Evolutionary conservation across 2,888 invertebrate genomes (phyloP), one percentile per base, ranked within the genome.

Genomic region (Microplitis manilae): DNA sequence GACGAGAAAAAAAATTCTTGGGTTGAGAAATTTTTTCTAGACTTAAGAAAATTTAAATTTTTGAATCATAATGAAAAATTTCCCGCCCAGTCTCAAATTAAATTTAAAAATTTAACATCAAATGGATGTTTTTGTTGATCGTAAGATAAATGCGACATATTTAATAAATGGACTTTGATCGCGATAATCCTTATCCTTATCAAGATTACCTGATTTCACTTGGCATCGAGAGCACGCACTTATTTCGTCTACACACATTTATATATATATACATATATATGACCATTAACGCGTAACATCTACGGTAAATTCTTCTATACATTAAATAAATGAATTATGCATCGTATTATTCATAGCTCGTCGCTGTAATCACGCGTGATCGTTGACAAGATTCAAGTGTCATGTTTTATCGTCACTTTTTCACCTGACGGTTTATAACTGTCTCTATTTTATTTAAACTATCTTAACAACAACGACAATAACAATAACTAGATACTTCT

Each of bases 341-440:
- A 86, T 86, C 84, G 83, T 85, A 86, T 88, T 87, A 88, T 87
- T 86, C 86, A 87, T 85, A 85, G 85, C 81, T 84, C 81, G 79
- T 81, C 84, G 85, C 83, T 84, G 84, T 86, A 87, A 87, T 87
- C 86, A 83, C 83, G 86, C 81, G 82, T 83, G 84, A 80, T 83
- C 84, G 85, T 86, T 87, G 87, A 87, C 86, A 87, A 86, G 86
- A 86, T 86, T 84, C 86, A 50, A 13, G 50, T 50, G 50, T 50
- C 50, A 50, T 50, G 50, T 50, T 50, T 50, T 30, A 30, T 30
- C 30, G 5, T 50, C 50, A 13, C 9, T 50, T 13, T 8, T 13
- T 50, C 50, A 50, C 50, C 8, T 13, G 9, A 50, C 13, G 50
- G 13, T 5, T 13, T 50, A 8, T 50, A 50, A 50, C 13, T 8